Percentiles rank a stretch among this genome's conserved stretches.
Conservation (phyloP, 64 coral and sea anemone genomes). For the Actinia equina region DNA sequence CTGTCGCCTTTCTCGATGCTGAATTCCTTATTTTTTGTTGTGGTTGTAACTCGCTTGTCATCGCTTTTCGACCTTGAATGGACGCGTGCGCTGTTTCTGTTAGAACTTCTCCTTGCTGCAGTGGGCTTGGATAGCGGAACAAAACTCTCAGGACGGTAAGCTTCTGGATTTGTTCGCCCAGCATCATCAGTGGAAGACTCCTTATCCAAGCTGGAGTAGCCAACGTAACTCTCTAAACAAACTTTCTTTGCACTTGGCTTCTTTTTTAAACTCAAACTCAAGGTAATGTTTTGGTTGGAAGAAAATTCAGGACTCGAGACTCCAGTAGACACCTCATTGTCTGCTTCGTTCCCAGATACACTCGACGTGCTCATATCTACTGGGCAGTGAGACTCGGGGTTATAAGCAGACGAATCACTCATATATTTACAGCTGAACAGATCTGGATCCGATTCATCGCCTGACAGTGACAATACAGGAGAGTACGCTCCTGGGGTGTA, state of each 20-base stretch:
- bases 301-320: conserved; percentile 2
- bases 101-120: neutral
- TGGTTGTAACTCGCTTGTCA: neutral
- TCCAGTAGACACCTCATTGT: conserved; percentile 3
- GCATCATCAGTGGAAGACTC: neutral
- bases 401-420: neutral
- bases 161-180: neutral
- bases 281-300: neutral
- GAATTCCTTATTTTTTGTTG: neutral
- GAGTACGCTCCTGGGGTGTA: neutral
- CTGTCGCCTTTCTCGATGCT: neutral
- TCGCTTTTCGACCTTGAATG: neutral
- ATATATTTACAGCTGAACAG: neutral
- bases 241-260: neutral
- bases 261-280: neutral
- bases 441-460: neutral
- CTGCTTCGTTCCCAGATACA: neutral
- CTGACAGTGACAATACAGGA: neutral
- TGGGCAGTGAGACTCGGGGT: neutral
- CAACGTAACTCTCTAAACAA: neutral
- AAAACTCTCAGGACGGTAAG: conserved; percentile 2
- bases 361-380: neutral
- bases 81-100: neutral
- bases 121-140: neutral
- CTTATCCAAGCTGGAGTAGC: neutral